Base-by-base conservation (phyloP, 2,113 vertebrate genomes). In the Ardeotis arabs region DNA sequence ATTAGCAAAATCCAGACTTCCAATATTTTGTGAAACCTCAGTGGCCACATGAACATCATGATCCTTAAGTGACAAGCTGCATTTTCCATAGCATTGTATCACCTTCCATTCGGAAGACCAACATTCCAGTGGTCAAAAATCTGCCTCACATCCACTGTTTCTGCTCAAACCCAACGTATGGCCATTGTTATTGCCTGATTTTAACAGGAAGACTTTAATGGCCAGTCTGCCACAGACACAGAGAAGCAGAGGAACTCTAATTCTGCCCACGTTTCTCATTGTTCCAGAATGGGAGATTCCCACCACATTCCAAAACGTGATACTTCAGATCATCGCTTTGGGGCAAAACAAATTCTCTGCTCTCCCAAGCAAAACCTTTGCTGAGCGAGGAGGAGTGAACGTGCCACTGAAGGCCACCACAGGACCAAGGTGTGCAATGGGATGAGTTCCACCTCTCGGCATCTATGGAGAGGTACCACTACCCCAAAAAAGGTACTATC, bases 341-440 rank as follows among this genome's bases (percentile, higher is more conserved):
- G 35, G 44, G 16, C 9, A 60, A 78, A 85, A 73, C 28, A 41
- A 39, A 13, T 64, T 25, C 25, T 69, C 44, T 56, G 18, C 44
- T 56, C 25, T 79, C 59, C 50, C 41, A 33, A 39, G 56, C 1
- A 4, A 56, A 82, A 45, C 10, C 9, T 23, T 15, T 68, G 33
- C 27, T 0, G 1, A 15, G 39, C 58, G n/a, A 74, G 29, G 56
- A 23, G 39, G 35, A 75, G 8, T 2, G 44, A 50, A 45, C 6
- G 0, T 3, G 29, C 16, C 52, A 12, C 28, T 4, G 55, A 80
- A 29, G 16, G 29, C 19, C 11, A 29, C 1, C 0, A 1, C 52
- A 41, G 73, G 50, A 39, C 15, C 29, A 6, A 3, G 22, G 28
- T 6, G 69, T 31, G 41, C 39, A 41, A 8, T 0, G 2, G 28